Evolutionary conservation across 2,797 vertebrate genomes (phyloP).

Genomic region (Cuniculus paca): DNA sequence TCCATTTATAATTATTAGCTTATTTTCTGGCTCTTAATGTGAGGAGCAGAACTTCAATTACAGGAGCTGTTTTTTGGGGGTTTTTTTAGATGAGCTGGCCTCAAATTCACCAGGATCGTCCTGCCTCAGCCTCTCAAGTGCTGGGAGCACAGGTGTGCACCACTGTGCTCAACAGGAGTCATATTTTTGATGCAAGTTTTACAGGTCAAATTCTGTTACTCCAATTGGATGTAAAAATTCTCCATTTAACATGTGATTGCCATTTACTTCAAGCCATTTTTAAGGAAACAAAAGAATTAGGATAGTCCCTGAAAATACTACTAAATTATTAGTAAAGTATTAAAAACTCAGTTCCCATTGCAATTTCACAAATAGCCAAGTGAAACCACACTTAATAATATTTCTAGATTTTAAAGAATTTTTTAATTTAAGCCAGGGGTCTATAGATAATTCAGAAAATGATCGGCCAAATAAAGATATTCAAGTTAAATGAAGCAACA

Average conservation of each 20-base stretch:
- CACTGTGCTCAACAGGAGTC: neutral
- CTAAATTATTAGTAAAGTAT: constrained; percentile 59
- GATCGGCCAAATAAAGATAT: constrained; percentile 43
- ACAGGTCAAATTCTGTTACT: constrained; percentile 51
- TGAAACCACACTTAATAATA: constrained; percentile 53
- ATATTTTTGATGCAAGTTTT: constrained; percentile 43
- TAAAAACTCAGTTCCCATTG: constrained; percentile 60
- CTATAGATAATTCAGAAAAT: constrained; percentile 61
- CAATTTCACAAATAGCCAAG: constrained; percentile 66
- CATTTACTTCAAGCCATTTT: constrained; percentile 68
- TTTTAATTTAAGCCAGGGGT: constrained; percentile 20
- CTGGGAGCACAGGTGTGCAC: neutral
- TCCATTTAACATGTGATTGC: constrained; percentile 33
- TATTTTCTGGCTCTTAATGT: constrained; percentile 38
- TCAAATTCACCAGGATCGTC: neutral
- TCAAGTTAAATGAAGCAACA: constrained; percentile 61
- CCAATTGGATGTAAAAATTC: constrained; percentile 15
- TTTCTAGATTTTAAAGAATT: constrained; percentile 46
- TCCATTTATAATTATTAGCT: constrained; percentile 27
- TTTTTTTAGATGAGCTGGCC: neutral
- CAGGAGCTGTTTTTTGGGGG: neutral
- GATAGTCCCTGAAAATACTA: constrained; percentile 47
- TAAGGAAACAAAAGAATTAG: constrained; percentile 72
- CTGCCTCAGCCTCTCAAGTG: neutral
- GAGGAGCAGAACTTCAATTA: constrained; percentile 39